phyloP scores from a whole-genome alignment of 1,140 invertebrate genomes.

The Pararge aegeria region DNA sequence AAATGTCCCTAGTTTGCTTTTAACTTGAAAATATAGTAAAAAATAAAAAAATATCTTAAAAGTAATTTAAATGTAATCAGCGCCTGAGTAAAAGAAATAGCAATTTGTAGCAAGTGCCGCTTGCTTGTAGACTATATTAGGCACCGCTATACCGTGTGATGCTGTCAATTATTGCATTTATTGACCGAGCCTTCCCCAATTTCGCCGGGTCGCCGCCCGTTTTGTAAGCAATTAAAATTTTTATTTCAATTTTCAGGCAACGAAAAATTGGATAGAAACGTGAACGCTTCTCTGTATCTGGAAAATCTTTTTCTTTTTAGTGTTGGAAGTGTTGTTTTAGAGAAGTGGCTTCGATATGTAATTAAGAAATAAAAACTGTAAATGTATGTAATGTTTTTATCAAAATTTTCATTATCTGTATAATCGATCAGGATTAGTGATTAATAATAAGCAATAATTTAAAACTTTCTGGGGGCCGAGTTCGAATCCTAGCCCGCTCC shows the following conservation, averaged over 20 bases:
- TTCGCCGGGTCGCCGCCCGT: slow-evolving; percentile 15
- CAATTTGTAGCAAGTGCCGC: slow-evolving; percentile 22
- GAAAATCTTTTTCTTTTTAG: not conserved
- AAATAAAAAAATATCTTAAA: not conserved
- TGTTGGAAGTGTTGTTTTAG: not conserved
- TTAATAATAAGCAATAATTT: no score
- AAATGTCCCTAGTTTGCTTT: no score
- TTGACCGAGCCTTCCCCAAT: slow-evolving; percentile 17
- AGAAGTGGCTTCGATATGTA: not conserved
- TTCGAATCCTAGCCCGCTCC: no score
- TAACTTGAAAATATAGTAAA: no score
- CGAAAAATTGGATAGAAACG: not conserved
- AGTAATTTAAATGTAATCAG: not conserved
- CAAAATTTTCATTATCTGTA: no score
- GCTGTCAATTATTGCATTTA: slow-evolving; percentile 27
- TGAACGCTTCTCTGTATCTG: not conserved
- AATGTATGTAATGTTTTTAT: no score
- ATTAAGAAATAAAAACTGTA: no score
- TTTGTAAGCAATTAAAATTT: slow-evolving; percentile 24
- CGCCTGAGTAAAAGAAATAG: slow-evolving; percentile 22
- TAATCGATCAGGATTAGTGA: no score
- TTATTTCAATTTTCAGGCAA: slow-evolving; percentile 21
- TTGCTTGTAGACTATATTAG: slow-evolving; percentile 18
- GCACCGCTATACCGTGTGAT: not conserved
- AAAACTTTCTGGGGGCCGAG: no score